Evolutionary conservation across 2,797 vertebrate species (phyloP).

Genomic region (Euthynnus affinis): DNA sequence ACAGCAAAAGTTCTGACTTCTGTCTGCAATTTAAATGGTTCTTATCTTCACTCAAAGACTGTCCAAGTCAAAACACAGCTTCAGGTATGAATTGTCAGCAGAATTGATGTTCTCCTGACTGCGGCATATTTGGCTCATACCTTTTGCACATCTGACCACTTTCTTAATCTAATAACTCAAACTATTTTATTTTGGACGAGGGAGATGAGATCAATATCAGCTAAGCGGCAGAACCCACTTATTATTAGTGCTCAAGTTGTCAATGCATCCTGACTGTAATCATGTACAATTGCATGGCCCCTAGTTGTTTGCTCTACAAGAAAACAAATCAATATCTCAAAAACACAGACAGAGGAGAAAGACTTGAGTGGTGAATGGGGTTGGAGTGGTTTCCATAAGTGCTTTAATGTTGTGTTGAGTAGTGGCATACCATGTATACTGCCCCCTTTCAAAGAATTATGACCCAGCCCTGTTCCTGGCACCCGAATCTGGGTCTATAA

Average conservation of each 20-base stretch:
- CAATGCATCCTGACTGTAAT: neutral
- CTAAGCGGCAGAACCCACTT: neutral
- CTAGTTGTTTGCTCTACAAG: neutral
- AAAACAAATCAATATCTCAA: neutral
- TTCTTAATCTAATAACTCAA: neutral
- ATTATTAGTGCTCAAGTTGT: neutral
- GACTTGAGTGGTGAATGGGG: neutral
- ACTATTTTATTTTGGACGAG: neutral
- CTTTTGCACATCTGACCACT: neutral
- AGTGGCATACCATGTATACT: neutral
- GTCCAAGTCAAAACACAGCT: neutral
- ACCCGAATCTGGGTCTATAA: neutral
- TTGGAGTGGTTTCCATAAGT: slow-evolving; percentile 20
- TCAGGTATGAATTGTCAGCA: neutral
- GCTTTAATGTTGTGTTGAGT: slow-evolving; percentile 4
- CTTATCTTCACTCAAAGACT: neutral
- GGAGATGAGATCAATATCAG: neutral
- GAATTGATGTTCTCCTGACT: slow-evolving; percentile 1
- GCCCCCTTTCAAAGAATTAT: neutral
- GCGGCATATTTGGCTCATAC: neutral
- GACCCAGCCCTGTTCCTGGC: neutral
- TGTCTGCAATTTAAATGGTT: neutral
- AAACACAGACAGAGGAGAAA: neutral
- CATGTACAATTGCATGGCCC: too few species aligned
- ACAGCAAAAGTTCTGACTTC: neutral